These are phyloP conservation scores for Polypedilum vanderplanki DNA, from an alignment of 1,140 invertebrate genomes.

Conservation along the genomic window DNA sequence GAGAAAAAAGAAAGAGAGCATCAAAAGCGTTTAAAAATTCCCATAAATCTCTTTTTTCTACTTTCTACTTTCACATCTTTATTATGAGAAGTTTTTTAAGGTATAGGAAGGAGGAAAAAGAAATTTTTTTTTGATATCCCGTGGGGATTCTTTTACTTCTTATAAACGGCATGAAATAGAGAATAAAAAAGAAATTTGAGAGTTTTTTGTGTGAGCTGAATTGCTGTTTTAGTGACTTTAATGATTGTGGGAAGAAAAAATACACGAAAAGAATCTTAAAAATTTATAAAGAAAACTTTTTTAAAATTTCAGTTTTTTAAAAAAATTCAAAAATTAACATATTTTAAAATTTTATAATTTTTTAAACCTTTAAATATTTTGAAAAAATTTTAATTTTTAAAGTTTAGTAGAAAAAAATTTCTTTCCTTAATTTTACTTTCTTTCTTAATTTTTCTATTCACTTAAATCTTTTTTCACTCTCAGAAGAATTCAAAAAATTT, in stretches of 20 bases:
- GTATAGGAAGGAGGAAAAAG: neutral
- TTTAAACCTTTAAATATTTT: too few species aligned
- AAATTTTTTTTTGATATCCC: neutral
- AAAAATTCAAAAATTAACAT: too few species aligned
- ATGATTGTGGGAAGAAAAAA: neutral
- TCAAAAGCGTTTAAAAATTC: slow-evolving; percentile 7
- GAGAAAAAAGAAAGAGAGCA: neutral
- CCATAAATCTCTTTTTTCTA: neutral
- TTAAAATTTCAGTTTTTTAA: too few species aligned
- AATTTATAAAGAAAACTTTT: too few species aligned
- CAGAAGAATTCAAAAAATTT: slow-evolving; percentile 4
- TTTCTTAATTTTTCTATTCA: too few species aligned
- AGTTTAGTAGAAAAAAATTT: too few species aligned
- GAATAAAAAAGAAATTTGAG: neutral
- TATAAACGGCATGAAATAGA: neutral
- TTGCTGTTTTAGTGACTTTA: too few species aligned
- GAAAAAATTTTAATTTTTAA: too few species aligned
- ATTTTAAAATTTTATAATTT: too few species aligned
- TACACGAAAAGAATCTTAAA: neutral
- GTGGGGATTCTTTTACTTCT: neutral
- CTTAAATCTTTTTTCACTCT: too few species aligned
- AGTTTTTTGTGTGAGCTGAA: neutral
- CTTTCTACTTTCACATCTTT: neutral
- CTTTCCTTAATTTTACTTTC: too few species aligned
- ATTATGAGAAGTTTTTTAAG: neutral